Conservation (phyloP, 2,797 vertebrate genomes). For the Gallirallus australis region DNA sequence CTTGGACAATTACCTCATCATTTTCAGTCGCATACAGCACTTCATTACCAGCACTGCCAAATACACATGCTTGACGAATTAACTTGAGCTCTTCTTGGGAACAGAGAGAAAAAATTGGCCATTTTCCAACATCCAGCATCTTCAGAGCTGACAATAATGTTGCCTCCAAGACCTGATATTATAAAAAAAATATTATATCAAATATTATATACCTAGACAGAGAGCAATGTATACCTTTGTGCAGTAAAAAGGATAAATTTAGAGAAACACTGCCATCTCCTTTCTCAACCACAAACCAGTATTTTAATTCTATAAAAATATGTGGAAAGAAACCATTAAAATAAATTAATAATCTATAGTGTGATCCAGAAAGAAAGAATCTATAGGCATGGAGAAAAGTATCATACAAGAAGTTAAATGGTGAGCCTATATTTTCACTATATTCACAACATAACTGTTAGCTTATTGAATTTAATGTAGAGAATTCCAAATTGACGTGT, state of each 20-base stretch:
- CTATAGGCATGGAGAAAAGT: not conserved
- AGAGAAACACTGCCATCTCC: not conserved
- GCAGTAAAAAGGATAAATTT: not conserved
- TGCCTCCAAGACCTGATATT: slow-evolving; percentile 64
- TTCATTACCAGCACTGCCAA: slow-evolving; percentile 95
- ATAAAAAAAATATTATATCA: not conserved
- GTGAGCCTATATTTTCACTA: not conserved
- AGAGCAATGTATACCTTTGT: not conserved
- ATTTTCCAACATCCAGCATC: slow-evolving; percentile 99
- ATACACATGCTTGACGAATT: slow-evolving; percentile 96
- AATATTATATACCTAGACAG: not conserved
- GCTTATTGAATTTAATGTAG: not conserved
- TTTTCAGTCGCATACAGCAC: slow-evolving; percentile 94
- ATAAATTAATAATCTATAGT: not conserved
- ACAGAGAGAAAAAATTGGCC: slow-evolving; percentile 97
- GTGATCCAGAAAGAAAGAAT: not conserved
- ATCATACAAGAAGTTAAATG: not conserved
- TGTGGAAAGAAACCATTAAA: not conserved
- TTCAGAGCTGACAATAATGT: slow-evolving; percentile 78
- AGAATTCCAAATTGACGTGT: not conserved
- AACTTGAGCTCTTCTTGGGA: slow-evolving; percentile 91
- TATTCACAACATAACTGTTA: not conserved
- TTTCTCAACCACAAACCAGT: not conserved
- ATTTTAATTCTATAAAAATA: not conserved
- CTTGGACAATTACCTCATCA: slow-evolving; percentile 87